These are phyloP conservation scores for Enteromius viviparus DNA, from an alignment of 2,797 vertebrate genomes.

Conservation along the genomic window DNA sequence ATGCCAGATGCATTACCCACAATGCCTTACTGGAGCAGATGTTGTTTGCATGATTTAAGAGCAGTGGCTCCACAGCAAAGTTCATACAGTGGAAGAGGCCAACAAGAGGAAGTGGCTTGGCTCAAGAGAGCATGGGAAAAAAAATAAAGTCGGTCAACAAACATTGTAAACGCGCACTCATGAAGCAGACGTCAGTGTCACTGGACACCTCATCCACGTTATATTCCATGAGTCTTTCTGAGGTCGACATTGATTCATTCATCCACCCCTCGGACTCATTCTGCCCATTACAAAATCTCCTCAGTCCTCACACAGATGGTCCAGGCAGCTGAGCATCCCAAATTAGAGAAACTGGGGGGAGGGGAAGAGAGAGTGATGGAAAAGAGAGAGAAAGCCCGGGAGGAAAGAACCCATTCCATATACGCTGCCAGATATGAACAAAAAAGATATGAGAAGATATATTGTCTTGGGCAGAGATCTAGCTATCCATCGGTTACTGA, in stretches of 20 bases:
- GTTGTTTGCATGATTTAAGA: constrained; percentile 47
- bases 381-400: constrained; percentile 49
- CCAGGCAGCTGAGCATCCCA: constrained; percentile 78
- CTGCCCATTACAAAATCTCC: constrained; percentile 61
- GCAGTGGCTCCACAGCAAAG: constrained; percentile 10
- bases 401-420: constrained; percentile 34
- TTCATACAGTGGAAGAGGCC: constrained; percentile 54
- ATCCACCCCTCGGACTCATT: constrained; percentile 61
- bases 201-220: constrained; percentile 15
- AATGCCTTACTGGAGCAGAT: constrained; percentile 48
- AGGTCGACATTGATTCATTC: constrained; percentile 35
- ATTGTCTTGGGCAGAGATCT: constrained; percentile 2
- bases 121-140: constrained; percentile 71
- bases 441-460: constrained; percentile 33
- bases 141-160: constrained; percentile 48
- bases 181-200: background rate
- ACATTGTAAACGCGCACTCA: constrained; percentile 11
- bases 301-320: constrained; percentile 80
- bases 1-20: constrained; percentile 48
- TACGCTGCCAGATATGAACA: constrained; percentile 34
- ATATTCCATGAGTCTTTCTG: constrained; percentile 51
- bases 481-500: background rate
- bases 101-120: constrained; percentile 66
- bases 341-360: constrained; percentile 57
- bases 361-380: constrained; percentile 47